Evolutionary conservation across 2,113 vertebrate genomes (phyloP).

Genomic region (Malurus elegans): DNA sequence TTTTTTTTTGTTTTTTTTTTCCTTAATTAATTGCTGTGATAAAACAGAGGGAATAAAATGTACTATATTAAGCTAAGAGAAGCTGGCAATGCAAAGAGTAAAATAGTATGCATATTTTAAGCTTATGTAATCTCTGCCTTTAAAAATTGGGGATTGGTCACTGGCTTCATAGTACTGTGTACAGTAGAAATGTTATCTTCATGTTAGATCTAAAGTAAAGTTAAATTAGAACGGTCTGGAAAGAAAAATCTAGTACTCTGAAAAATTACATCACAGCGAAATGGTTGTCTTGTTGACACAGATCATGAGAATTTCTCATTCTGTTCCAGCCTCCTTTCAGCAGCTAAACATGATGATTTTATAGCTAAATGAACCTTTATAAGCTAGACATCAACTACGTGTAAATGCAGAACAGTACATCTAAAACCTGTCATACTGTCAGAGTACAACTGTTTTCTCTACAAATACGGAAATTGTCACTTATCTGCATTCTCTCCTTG

Average conservation of each 20-base stretch:
- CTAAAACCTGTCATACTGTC: background rate
- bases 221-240: conserved; percentile 13
- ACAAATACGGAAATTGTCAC: background rate
- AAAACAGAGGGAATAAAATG: background rate
- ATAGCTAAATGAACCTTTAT: conserved; percentile 19
- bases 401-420: background rate
- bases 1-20: fast-evolving
- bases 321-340: conserved; percentile 5
- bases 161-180: background rate
- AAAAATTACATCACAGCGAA: background rate
- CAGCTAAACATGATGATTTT: background rate
- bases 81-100: background rate
- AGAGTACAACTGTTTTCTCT: background rate
- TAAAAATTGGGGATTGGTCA: background rate
- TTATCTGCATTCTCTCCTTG: conserved; percentile 8
- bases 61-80: conserved; percentile 46
- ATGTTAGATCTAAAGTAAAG: background rate
- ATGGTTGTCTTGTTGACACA: background rate
- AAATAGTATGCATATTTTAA: background rate
- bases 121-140: background rate
- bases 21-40: background rate
- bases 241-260: background rate
- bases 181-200: background rate
- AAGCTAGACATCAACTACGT: conserved; percentile 12
- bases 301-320: conserved; percentile 4